Evolutionary conservation across 2,888 invertebrate species (phyloP), one percentile per base, ranked within the genome.

Genomic region (Elegia similella): DNA sequence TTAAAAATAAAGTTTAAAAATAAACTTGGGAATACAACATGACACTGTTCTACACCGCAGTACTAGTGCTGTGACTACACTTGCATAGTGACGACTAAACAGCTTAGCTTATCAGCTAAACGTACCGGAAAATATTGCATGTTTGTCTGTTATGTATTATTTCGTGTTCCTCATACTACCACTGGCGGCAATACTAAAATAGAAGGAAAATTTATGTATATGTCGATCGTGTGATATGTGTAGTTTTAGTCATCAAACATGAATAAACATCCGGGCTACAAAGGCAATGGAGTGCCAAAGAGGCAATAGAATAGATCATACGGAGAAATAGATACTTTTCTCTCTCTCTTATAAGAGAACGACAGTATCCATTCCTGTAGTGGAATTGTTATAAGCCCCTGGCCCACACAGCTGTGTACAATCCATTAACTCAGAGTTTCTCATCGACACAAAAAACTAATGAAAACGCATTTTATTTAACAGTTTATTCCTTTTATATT

Each of bases 171-270:
- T 88, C 86, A 88, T 68, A 88, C 81, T 77, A 86, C 85, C 81
- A 88, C 83, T 59, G 88, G 88, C 84, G 88, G 88, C 85, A 88
- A 80, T 72, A 88, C 88, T 88, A 88, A 85, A 87, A 84, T 79
- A 79, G 78, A 82, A 81, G 64, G 61, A 68, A 66, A 73, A 65
- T 70, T 68, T 66, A 62, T 62, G 63, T 58, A 66, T 61, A 59
- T 42, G 46, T 55, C 53, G 55, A 15, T n/a, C 13, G n/a, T n/a
- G n/a, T n/a, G n/a, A n/a, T 30, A 23, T 6, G 2, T 13, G 1
- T 32, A 48, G 15, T 55, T 58, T 56, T 55, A 52, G 50, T 42
- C 60, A 34, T 52, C 32, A 48, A 38, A 15, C 50, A 38, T 12
- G 32, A 50, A 32, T 50, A 34, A 38, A 23, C 23, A 3, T 23